Evolutionary conservation across 2,888 invertebrate genomes (phyloP).

Genomic region (Argyra leucocephala): DNA sequence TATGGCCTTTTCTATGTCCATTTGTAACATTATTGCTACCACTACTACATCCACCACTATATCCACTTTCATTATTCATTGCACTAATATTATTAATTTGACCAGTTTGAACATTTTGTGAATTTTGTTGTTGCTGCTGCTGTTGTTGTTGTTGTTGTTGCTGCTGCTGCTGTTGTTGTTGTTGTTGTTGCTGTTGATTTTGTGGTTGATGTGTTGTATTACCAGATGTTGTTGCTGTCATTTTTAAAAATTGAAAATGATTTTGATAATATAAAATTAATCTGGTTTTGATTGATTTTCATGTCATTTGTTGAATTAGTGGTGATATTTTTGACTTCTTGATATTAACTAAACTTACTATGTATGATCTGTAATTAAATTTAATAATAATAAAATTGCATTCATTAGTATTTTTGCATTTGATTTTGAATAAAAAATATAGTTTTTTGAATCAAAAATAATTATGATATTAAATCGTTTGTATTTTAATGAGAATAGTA

Average conservation of each 20-base stretch:
- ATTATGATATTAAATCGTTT: too few species aligned
- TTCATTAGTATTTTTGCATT: too few species aligned
- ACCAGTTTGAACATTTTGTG: constrained; percentile 20
- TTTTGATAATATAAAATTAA: background rate
- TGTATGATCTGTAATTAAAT: too few species aligned
- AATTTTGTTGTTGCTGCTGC: constrained; percentile 29
- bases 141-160: constrained; percentile 28
- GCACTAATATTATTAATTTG: constrained; percentile 22
- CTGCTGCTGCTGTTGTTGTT: constrained; percentile 23
- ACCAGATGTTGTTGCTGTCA: constrained; percentile 25
- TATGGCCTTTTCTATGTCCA: constrained; percentile 57
- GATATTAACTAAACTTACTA: too few species aligned
- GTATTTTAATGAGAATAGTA: too few species aligned
- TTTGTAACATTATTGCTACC: constrained; percentile 38
- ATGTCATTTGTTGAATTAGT: background rate
- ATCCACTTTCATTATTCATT: constrained; percentile 33
- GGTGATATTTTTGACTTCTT: too few species aligned
- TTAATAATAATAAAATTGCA: too few species aligned
- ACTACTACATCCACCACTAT: constrained; percentile 26
- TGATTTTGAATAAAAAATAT: too few species aligned
- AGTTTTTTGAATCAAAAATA: too few species aligned
- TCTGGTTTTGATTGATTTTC: constrained; percentile 14
- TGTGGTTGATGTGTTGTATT: constrained; percentile 28
- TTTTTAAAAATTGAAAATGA: constrained; percentile 17
- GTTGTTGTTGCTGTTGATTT: constrained; percentile 22